Percentiles rank a stretch among this genome's conserved stretches.
phyloP scores from a whole-genome alignment of 2,797 vertebrate genomes.

The Cheirogaleus major region DNA sequence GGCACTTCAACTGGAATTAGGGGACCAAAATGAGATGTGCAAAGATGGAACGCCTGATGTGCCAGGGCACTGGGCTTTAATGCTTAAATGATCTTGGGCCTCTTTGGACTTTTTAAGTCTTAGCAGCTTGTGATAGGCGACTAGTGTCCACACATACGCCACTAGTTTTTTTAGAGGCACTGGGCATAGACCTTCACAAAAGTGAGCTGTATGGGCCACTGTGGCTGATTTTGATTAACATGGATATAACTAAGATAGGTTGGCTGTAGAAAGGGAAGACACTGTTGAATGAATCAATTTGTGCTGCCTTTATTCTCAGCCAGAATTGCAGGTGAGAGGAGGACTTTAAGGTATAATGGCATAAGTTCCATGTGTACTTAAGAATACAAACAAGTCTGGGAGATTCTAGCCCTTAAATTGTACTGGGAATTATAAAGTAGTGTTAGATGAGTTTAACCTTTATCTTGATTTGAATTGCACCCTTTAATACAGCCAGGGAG shows the following conservation, averaged over 20 bases:
- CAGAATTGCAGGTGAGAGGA: neutral
- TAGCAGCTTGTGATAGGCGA: neutral
- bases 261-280: neutral
- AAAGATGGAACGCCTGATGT: neutral
- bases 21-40: neutral
- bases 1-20: neutral
- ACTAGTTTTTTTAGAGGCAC: neutral
- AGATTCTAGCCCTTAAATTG: slow-evolving; percentile 10
- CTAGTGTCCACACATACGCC: neutral
- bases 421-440: neutral
- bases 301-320: slow-evolving; percentile 24
- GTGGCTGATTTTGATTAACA: neutral
- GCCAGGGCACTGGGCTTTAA: neutral
- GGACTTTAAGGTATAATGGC: neutral
- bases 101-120: slow-evolving; percentile 1
- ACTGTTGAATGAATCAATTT: neutral
- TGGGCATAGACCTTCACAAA: neutral
- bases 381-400: neutral
- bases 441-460: neutral
- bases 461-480: neutral
- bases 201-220: neutral
- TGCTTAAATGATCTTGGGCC: neutral
- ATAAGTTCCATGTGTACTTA: neutral
- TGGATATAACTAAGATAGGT: neutral
- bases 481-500: neutral